Evolutionary conservation across 53 echinoderm and acorn worm species (phyloP), one percentile per base, ranked within the genome.

Genomic region (Holothuria scabra): DNA sequence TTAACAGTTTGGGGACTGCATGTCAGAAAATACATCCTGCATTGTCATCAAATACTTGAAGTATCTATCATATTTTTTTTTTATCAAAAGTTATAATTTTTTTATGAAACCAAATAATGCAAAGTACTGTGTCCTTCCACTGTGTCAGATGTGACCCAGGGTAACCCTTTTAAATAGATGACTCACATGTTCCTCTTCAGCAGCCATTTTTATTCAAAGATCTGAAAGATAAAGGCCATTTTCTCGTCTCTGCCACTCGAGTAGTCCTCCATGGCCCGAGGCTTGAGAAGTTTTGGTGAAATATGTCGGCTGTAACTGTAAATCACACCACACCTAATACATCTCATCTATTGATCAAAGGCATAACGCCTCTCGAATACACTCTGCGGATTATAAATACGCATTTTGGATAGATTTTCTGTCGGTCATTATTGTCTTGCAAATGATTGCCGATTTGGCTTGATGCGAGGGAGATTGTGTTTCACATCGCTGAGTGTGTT

Each of bases 401-500:
- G 72, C 72, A 48, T 72, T 72, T 72, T 72, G 48, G 72, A 72
- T 72, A 72, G 72, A 72, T 72, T 72, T 72, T 72, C 72, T 72
- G 72, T 72, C 72, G 72, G 72, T 72, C 72, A 72, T 72, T 72
- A 72, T 72, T 72, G 72, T 72, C 72, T 72, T 46, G 46, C 72
- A 72, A 72, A 72, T 72, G 72, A 72, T 72, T 72, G 72, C 72
- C 72, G 72, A 72, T 72, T 72, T 72, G 72, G 72, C 72, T 72
- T 25, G 72, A 72, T 72, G 72, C 72, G 72, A 21, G 72, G 72
- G 72, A 72, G 72, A 72, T 72, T 46, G 46, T 72, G 48, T 72
- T 72, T 72, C 72, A 72, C 72, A 41, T 44, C 72, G 49, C 44
- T 26, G 72, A 72, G 72, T 72, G 72, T 72, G 72, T 72, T 72